Evolutionary conservation across 2,888 invertebrate species (phyloP).

Genomic region (Drosophila diplacantha): DNA sequence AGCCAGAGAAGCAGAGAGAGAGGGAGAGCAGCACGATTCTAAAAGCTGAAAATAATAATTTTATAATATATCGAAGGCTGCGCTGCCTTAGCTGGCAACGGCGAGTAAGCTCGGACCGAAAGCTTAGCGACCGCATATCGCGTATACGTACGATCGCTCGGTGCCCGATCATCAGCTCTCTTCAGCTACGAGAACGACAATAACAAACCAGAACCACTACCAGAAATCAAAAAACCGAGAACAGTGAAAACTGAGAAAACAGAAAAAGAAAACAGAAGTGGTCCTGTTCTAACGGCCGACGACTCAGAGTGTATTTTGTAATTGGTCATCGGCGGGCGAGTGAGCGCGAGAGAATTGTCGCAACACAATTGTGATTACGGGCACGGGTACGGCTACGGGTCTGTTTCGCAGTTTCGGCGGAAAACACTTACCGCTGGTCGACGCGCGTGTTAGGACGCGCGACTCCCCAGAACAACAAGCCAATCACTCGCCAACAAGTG

Average conservation of each 20-base stretch:
- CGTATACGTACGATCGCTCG: conserved; percentile 31
- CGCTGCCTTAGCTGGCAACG: conserved; percentile 21
- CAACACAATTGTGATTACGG: conserved; percentile 35
- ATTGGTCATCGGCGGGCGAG: conserved; percentile 51
- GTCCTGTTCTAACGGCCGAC: conserved; percentile 59
- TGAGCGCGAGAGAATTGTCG: conserved; percentile 26
- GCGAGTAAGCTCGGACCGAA: conserved; percentile 22
- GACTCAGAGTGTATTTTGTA: conserved; percentile 29
- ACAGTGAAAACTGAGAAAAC: conserved; percentile 7
- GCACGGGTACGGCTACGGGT: conserved; percentile 33
- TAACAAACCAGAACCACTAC: conserved; percentile 1
- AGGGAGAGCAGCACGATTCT: conserved; percentile 43
- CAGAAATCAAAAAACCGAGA: conserved; percentile 1
- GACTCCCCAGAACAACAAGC: conserved; percentile 36
- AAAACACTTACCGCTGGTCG: conserved; percentile 57
- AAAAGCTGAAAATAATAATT: conserved; percentile 57
- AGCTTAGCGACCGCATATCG: conserved; percentile 22
- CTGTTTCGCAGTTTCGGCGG: conserved; percentile 36
- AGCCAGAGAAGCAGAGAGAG: conserved; percentile 22
- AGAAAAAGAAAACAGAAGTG: conserved; percentile 20
- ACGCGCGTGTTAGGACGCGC: conserved; percentile 46
- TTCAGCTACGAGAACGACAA: conserved; percentile 4
- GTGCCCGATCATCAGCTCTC: conserved; percentile 21
- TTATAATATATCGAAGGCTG: conserved; percentile 40
- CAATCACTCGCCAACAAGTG: conserved; percentile 19